Base-by-base conservation (phyloP, 2,113 vertebrate species). In the Oreotragus oreotragus region DNA sequence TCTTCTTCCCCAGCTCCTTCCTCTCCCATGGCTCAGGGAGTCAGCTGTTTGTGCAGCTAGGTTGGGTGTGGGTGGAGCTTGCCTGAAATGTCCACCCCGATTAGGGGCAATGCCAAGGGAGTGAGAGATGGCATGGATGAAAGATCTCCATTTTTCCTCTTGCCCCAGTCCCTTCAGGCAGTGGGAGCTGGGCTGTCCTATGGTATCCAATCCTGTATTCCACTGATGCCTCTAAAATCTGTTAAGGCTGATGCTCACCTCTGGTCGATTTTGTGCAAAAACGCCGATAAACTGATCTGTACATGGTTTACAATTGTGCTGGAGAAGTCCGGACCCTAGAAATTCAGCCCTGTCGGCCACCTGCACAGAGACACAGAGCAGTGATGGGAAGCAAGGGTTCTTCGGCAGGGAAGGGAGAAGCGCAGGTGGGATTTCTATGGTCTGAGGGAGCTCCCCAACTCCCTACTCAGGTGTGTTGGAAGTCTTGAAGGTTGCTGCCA, bases 221-320 rank as follows among this genome's bases (percentile, higher is more conserved):
- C 14, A 51, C 36, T 12, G 53, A 55, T 28, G 47, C n/a, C 36
- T 92, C 76, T 70, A 51, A 96, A 93, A 66, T 33, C 58, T 85
- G 15, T 66, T n/a, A 86, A 45, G n/a, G 64, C 19, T 39, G 58
- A 88, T 36, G 25, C 98, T 99, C 93, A 99, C 99, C 99, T 99
- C 99, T 51, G 99, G 99, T 8, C 99, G 99, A 98, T 99, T 99
- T 97, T 99, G 99, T 95, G 99, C 99, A n/a, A 99, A 99, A 97
- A 99, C 99, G 0, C 99, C 99, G 1, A 99, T 99, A 98, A 99
- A 99, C 98, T 99, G 99, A 91, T 99, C 98, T 0, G 99, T 97
- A 95, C 97, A 99, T 7, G 99, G 98, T 96, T 98, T 99, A 98
- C 99, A 99, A 80, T 99, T 99, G 97, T 99, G 99, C 97, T 99